Conservation (phyloP, 2,797 vertebrate genomes). For the Paratrypauchen microcephalus region DNA sequence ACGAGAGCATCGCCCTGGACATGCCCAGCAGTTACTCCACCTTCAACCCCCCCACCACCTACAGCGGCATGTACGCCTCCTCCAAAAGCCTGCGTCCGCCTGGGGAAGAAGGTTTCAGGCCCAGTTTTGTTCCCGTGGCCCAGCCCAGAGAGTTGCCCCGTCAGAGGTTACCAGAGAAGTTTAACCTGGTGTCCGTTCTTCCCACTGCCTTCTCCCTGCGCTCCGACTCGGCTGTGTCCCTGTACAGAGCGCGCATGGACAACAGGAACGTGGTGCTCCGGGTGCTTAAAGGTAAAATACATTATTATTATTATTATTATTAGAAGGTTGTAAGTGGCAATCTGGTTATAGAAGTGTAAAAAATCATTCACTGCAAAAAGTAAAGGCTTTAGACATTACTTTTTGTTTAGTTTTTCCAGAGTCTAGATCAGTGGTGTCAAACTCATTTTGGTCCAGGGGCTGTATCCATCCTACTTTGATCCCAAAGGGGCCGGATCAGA, state of each 20-base stretch:
- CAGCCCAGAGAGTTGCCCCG: conserved; percentile 73
- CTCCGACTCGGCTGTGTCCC: conserved; percentile 63
- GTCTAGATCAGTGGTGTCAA: too few relatives aligned
- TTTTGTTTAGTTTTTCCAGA: too few relatives aligned
- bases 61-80: conserved; percentile 16
- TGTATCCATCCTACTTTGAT: too few relatives aligned
- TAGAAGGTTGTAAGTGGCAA: too few relatives aligned
- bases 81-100: conserved; percentile 30
- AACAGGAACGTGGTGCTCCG: conserved; percentile 79
- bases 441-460: too few relatives aligned
- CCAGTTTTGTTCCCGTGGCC: conserved; percentile 44
- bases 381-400: too few relatives aligned
- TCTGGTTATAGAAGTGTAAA: not conserved
- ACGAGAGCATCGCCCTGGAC: conserved; percentile 79
- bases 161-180: conserved; percentile 78
- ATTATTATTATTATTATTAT: too few relatives aligned
- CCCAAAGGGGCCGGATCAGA: too few relatives aligned
- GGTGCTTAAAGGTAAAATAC: conserved; percentile 73
- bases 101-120: conserved; percentile 11
- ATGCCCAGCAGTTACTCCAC: conserved; percentile 30
- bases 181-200: conserved; percentile 74
- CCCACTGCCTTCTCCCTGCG: conserved; percentile 68
- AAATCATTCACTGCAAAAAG: too few relatives aligned
- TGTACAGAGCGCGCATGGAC: conserved; percentile 80
- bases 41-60: conserved; percentile 22